Conservation (phyloP, 2,888 invertebrate species). For the Prosapia bicincta region DNA sequence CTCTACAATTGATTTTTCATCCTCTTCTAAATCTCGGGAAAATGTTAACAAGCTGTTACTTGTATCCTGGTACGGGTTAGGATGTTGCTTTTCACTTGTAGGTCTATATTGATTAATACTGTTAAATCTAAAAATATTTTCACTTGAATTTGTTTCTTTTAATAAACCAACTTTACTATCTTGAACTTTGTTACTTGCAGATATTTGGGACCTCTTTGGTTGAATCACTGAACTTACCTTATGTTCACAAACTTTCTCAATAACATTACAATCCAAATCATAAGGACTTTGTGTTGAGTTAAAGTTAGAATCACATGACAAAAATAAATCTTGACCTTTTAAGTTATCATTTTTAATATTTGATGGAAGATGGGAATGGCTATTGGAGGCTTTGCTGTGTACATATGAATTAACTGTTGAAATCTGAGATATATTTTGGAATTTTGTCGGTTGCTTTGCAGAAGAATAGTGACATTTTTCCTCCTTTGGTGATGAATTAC, state of each 20-base stretch:
- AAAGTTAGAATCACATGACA: neutral
- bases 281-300: neutral
- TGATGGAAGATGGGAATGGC: no score
- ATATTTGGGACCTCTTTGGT: neutral
- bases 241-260: neutral
- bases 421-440: no score
- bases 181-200: neutral
- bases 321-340: neutral
- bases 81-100: neutral
- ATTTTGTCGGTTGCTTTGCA: neutral
- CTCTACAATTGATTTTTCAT: slow-evolving; percentile 29
- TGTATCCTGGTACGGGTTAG: neutral
- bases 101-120: neutral
- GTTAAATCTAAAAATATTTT: neutral
- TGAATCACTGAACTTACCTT: neutral
- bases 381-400: neutral
- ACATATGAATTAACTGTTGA: neutral
- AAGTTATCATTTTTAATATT: neutral
- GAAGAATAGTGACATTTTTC: neutral
- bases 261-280: neutral
- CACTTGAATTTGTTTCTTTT: no score
- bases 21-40: neutral
- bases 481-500: neutral
- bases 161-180: no score
- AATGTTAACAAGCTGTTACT: neutral